phyloP scores from a whole-genome alignment of 2,113 vertebrate genomes.

The Albula glossodonta region DNA sequence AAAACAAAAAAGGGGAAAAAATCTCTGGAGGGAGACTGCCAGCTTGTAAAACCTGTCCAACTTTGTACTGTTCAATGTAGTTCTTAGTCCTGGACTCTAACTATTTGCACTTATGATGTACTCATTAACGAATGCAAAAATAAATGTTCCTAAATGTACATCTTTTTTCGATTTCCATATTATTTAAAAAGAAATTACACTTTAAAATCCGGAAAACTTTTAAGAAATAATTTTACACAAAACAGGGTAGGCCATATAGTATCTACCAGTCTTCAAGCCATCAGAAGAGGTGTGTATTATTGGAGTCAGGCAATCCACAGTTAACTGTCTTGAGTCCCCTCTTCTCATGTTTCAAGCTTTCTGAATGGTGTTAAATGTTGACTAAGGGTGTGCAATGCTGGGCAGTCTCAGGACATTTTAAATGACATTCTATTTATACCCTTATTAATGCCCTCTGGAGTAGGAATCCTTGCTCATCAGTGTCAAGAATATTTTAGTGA shows the following conservation, averaged over 20 bases:
- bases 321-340: not conserved
- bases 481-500: not conserved
- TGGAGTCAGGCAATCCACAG: not conserved
- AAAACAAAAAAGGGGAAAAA: conserved; percentile 59
- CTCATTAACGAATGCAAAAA: conserved; percentile 97
- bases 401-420: not conserved
- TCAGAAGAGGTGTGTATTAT: not conserved
- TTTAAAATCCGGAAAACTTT: not conserved
- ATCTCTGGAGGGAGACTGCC: conserved; percentile 80
- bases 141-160: conserved; percentile 96
- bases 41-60: conserved; percentile 92
- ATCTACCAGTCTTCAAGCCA: not conserved
- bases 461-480: not conserved
- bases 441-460: not conserved
- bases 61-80: conserved; percentile 97
- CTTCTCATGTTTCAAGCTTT: not conserved
- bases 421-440: not conserved
- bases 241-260: not conserved
- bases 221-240: not conserved
- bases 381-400: conserved; percentile 1
- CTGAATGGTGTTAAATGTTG: not conserved
- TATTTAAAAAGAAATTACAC: not conserved
- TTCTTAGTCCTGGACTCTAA: conserved; percentile 92
- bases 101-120: conserved; percentile 98
- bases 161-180: conserved; percentile 47